Evolutionary conservation across 1,140 invertebrate species (phyloP).

Genomic region (Anoplolepis gracilipes): DNA sequence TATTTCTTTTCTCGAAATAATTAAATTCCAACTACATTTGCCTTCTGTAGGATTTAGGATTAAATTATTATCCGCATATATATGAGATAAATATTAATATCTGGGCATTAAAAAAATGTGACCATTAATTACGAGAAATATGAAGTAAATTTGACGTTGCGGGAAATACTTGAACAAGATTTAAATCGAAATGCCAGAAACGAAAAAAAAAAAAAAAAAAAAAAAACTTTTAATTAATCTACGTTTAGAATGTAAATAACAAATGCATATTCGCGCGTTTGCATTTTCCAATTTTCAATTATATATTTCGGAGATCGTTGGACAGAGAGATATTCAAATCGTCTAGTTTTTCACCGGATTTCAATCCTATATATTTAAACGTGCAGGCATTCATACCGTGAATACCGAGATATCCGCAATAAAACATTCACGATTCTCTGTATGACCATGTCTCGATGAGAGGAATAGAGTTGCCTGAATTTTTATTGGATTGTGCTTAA

Average conservation of each 20-base stretch:
- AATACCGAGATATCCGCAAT: not conserved
- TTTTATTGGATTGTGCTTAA: constrained; percentile 6
- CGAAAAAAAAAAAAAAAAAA: too few relatives aligned
- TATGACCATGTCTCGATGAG: not conserved
- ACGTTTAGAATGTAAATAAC: constrained; percentile 33
- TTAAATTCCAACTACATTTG: not conserved
- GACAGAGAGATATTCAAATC: constrained; percentile 24
- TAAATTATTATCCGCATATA: constrained; percentile 6
- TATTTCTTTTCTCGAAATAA: not conserved
- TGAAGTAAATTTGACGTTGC: constrained; percentile 28
- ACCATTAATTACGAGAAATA: constrained; percentile 29
- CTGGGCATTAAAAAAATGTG: not conserved
- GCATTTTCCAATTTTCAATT: constrained; percentile 23
- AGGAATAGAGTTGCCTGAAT: not conserved
- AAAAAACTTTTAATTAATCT: not conserved
- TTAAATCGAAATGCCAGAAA: constrained; percentile 11
- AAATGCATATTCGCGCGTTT: not conserved
- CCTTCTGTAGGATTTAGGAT: not conserved
- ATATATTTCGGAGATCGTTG: constrained; percentile 4
- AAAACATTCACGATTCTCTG: constrained; percentile 5
- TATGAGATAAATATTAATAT: constrained; percentile 1
- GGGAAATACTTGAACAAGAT: not conserved
- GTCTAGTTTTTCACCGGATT: constrained; percentile 3
- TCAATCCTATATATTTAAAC: constrained; percentile 15
- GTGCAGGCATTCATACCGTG: not conserved